Conservation (phyloP, 2,113 vertebrate genomes). For the Coturnix japonica region DNA sequence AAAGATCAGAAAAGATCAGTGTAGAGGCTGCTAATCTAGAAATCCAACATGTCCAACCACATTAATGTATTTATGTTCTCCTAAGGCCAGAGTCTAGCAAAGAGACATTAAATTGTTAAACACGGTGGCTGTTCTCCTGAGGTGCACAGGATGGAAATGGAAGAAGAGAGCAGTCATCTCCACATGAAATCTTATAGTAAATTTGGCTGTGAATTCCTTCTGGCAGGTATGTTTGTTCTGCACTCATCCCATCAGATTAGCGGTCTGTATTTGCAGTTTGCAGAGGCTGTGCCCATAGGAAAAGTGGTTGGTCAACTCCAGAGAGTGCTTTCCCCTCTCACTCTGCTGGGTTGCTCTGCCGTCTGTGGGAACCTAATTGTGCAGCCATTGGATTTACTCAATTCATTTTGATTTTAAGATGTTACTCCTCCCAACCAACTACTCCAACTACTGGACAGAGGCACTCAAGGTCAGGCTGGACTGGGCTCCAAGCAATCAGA, state of each 20-base stretch:
- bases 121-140: not conserved
- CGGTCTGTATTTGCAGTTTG: accelerated
- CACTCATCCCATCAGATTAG: accelerated
- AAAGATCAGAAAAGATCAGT: not conserved
- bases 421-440: not conserved
- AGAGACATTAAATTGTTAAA: not conserved
- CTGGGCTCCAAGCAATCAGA: no score
- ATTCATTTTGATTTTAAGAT: accelerated
- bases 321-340: accelerated
- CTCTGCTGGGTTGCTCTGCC: accelerated
- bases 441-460: no score
- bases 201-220: not conserved
- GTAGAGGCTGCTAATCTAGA: not conserved
- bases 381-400: not conserved
- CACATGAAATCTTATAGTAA: not conserved
- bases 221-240: accelerated
- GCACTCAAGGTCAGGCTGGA: no score
- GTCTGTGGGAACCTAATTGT: accelerated
- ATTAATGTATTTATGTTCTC: not conserved
- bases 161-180: not conserved
- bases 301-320: accelerated
- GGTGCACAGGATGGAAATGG: not conserved
- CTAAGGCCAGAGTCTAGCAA: not conserved
- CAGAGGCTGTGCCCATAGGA: accelerated
- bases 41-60: not conserved